Conservation (phyloP, 2,888 invertebrate genomes). For the Resseliella maxima region DNA sequence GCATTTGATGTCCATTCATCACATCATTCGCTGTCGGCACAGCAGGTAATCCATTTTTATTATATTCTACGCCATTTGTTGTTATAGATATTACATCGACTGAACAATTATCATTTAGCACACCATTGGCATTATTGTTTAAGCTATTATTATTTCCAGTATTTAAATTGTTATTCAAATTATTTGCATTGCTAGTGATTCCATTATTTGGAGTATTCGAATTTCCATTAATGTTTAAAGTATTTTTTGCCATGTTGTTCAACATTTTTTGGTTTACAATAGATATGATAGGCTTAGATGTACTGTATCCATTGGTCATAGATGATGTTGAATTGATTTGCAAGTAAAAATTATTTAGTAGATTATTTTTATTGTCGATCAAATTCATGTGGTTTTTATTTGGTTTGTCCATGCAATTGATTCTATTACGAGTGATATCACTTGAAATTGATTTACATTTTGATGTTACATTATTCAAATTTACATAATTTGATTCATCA, state of each 20-base stretch:
- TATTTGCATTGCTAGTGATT: constrained; percentile 34
- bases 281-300: background rate
- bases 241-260: constrained; percentile 4
- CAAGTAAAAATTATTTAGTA: constrained; percentile 19
- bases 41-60: constrained; percentile 49
- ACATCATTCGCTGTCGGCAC: constrained; percentile 41
- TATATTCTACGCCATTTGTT: constrained; percentile 55
- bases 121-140: background rate
- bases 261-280: constrained; percentile 31
- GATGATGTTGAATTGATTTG: constrained; percentile 21
- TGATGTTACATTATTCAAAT: background rate
- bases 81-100: constrained; percentile 56
- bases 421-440: background rate
- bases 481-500: constrained; percentile 49
- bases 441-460: background rate
- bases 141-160: background rate
- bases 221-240: background rate
- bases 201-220: no score
- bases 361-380: background rate
- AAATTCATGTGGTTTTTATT: background rate
- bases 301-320: background rate
- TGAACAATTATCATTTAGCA: background rate
- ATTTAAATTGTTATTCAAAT: constrained; percentile 47
- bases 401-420: background rate
- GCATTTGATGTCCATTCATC: constrained; percentile 28